phyloP scores from a whole-genome alignment of 2,888 invertebrate species.

The Prosopocoilus inquinatus region DNA sequence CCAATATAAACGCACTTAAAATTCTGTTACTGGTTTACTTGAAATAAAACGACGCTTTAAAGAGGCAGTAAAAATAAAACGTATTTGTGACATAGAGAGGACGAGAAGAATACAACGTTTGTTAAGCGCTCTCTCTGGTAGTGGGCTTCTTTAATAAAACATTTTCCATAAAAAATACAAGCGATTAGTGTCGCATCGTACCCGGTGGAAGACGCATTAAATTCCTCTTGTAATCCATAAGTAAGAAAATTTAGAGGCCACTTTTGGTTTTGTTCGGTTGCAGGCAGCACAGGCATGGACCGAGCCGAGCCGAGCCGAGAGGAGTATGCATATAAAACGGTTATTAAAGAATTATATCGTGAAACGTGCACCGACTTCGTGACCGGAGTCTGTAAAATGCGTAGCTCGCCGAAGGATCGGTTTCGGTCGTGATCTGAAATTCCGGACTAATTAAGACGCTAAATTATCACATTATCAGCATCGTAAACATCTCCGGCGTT shows the following conservation, averaged over 20 bases:
- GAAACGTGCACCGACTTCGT: slow-evolving; percentile 27
- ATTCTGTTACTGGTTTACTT: too few relatives aligned
- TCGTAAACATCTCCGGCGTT: slow-evolving; percentile 2
- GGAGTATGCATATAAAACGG: slow-evolving; percentile 30
- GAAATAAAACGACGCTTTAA: too few relatives aligned
- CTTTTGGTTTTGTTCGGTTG: slow-evolving; percentile 2
- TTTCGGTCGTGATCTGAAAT: slow-evolving; percentile 14
- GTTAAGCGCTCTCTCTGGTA: too few relatives aligned
- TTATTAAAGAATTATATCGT: slow-evolving; percentile 30
- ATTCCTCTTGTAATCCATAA: slow-evolving; percentile 7
- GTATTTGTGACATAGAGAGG: too few relatives aligned
- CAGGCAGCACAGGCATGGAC: not conserved
- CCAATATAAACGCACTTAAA: too few relatives aligned
- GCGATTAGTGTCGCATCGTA: slow-evolving; percentile 10
- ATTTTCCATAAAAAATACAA: slow-evolving; percentile 9
- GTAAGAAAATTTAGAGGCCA: slow-evolving; percentile 11
- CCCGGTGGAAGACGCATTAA: not conserved
- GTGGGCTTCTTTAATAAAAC: slow-evolving; percentile 4
- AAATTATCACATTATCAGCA: slow-evolving; percentile 11
- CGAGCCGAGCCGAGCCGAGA: too few relatives aligned
- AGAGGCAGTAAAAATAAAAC: too few relatives aligned
- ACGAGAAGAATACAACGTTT: too few relatives aligned
- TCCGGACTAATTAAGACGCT: slow-evolving; percentile 12
- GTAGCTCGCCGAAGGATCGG: slow-evolving; percentile 3
- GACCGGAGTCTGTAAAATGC: slow-evolving; percentile 19